These are phyloP conservation scores for Eupithecia exiguata DNA, from an alignment of 2,888 invertebrate genomes.

Conservation along the genomic window DNA sequence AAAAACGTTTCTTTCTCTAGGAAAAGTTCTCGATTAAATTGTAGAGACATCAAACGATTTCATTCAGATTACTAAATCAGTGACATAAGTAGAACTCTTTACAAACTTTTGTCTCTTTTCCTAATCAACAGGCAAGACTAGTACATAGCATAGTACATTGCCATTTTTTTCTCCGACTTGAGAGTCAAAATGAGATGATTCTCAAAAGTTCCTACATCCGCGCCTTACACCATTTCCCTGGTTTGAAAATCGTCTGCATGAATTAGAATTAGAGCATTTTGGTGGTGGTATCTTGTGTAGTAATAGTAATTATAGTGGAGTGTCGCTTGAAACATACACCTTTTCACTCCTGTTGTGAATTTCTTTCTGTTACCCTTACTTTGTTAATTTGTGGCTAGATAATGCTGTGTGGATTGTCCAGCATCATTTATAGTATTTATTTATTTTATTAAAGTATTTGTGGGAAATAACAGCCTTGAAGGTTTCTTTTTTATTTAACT, in stretches of 20 bases:
- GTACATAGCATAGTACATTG: neutral
- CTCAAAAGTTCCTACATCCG: constrained; percentile 47
- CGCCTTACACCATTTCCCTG: constrained; percentile 55
- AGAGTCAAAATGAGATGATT: neutral
- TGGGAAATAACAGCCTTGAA: neutral
- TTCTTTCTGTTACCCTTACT: neutral
- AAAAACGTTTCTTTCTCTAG: neutral
- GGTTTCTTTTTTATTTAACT: neutral
- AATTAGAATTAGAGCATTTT: constrained; percentile 40
- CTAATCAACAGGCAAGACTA: neutral
- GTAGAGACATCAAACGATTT: neutral
- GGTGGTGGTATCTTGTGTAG: constrained; percentile 25
- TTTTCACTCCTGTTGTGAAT: neutral
- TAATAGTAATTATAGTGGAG: neutral
- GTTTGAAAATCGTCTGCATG: constrained; percentile 52
- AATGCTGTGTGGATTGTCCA: neutral
- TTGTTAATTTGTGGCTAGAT: neutral
- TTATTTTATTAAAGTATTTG: neutral
- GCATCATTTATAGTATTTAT: neutral
- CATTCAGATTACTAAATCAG: neutral
- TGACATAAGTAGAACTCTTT: neutral
- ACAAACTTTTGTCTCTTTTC: neutral
- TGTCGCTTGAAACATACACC: neutral
- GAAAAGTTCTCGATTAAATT: neutral
- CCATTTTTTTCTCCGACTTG: neutral